Evolutionary conservation across 2,797 vertebrate genomes (phyloP).

Genomic region (Alca torda): DNA sequence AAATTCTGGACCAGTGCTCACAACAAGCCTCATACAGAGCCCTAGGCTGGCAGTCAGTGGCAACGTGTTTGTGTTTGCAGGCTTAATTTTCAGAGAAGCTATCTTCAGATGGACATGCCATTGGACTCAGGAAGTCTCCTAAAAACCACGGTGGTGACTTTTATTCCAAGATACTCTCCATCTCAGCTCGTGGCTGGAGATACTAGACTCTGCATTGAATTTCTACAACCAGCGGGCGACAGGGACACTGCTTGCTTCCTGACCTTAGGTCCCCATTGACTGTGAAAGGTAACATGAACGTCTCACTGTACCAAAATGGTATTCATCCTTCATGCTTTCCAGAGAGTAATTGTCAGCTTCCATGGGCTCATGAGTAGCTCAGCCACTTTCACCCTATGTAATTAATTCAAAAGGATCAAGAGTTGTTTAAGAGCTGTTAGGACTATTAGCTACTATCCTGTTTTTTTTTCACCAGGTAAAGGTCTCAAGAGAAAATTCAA

Average conservation of each 20-base stretch:
- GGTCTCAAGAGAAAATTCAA: constrained; percentile 14
- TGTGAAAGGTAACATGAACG: neutral
- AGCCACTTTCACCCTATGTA: neutral
- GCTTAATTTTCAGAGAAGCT: neutral
- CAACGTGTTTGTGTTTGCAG: neutral
- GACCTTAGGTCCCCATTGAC: neutral
- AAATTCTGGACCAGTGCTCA: neutral
- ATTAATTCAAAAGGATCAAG: constrained; percentile 17
- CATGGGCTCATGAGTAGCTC: neutral
- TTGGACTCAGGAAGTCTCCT: neutral
- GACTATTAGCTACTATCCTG: neutral
- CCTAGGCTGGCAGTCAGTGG: neutral
- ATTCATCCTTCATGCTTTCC: neutral
- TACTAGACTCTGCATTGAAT: neutral
- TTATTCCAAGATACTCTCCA: neutral
- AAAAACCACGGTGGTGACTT: neutral
- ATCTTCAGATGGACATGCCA: neutral
- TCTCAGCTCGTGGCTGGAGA: neutral
- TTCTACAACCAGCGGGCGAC: neutral
- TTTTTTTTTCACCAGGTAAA: neutral
- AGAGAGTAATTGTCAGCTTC: constrained; percentile 13
- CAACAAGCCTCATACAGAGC: neutral
- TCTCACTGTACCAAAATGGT: neutral
- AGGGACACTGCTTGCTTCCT: neutral
- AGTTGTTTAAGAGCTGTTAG: constrained; percentile 20